Evolutionary conservation across 2,888 invertebrate genomes (phyloP), one percentile per base, ranked within the genome.

Genomic region (Orthonychiurus folsomi): DNA sequence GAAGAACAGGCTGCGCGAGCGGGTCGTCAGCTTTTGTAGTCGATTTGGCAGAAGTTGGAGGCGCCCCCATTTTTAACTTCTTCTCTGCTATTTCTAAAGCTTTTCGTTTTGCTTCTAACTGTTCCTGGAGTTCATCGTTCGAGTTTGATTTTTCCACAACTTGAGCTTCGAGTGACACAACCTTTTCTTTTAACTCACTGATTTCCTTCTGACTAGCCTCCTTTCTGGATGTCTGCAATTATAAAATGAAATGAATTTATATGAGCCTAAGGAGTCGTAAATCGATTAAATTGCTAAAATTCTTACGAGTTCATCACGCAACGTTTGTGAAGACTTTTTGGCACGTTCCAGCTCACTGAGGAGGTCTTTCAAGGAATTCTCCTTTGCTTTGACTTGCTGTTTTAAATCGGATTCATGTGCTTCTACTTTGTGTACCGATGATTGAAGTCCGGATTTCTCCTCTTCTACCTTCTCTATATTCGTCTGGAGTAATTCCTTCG

Each of bases 121-220:
- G 66, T 48, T 64, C 68, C 55, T 70, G 69, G 1, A 69, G 23
- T 53, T 68, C 65, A 9, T 67, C 65, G 25, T 66, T 64, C 28
- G 62, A 59, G 28, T 65, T 69, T 18, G 58, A 62, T 47, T 69
- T 71, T 48, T 72, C 72, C 1, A 66, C 63, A 3, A 70, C 59
- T 63, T 71, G 72, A 37, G 70, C 72, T 63, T 71, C 65, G 21
- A 72, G 61, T 15, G 69, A 68, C 21, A 65, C 64, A 57, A 72
- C 59, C 61, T 71, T 69, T 20, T 67, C 65, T 52, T 72, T 72
- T 21, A 69, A 53, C 18, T 69, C 67, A 21, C 63, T 37, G 26
- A 71, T 63, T 55, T 72, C 70, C 26, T 63, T 65, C 1, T 68
- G 67, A 28, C 60, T 63, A 23, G 59, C 53, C 18, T 65, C 64